Base-by-base conservation (phyloP, 2,888 invertebrate genomes). In the Aphrophora alni region DNA sequence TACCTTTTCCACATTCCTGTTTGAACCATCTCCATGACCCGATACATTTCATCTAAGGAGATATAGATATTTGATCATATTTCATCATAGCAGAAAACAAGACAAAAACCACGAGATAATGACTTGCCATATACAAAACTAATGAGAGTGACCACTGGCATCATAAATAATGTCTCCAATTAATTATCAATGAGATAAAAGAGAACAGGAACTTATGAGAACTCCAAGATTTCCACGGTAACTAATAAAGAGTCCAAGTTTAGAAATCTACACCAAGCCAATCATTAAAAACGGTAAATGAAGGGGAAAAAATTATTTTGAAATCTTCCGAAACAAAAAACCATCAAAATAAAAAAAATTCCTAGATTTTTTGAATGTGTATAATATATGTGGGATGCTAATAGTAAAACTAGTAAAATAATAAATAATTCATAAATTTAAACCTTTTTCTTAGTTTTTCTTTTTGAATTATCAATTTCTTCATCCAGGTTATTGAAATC, bases 401-500 rank as follows among this genome's bases (percentile, higher is more conserved):
- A n/a, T n/a, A n/a, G n/a, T n/a, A n/a, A n/a, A n/a, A n/a, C n/a
- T n/a, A n/a, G n/a, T n/a, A n/a, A n/a, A n/a, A n/a, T n/a, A n/a
- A n/a, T n/a, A 44, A 44, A 12, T 44, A 44, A 17, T 14, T 2
- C 3, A 44, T 44, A 44, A 44, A 44, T 8, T 44, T 74, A 69
- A 17, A 26, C 17, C 72, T 68, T 84, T 74, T 84, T 86, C 80
- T 83, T 85, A 74, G 79, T 84, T 75, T 75, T 82, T 33, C 33
- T 80, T 79, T 78, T 81, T 21, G 80, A 85, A 17, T 85, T 84
- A 8, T 86, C 85, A 12, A 87, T 86, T 14, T 86, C 87, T 68
- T 87, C 86, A 44, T 87, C 87, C 38, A 81, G 81, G 21, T 83
- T 84, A 26, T 82, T 85, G 69, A 87, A 86, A 68, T 87, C 87